Evolutionary conservation across 2,888 invertebrate species (phyloP).

Genomic region (Euzophera pinguis): DNA sequence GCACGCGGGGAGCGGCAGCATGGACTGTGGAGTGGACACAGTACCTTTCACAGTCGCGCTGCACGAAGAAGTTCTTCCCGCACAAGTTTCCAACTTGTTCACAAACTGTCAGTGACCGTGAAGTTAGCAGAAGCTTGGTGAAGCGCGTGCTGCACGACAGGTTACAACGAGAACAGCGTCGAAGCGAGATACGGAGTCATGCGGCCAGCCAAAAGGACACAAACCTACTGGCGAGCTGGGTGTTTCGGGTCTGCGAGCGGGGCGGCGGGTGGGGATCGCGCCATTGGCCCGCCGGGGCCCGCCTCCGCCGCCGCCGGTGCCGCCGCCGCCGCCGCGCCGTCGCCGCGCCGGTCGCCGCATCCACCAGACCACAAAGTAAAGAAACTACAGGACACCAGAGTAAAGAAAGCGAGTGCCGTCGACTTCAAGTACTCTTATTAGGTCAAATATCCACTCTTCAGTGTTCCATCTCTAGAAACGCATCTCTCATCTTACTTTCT

Average conservation of each 20-base stretch:
- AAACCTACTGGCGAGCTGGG: constrained; percentile 78
- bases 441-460: too few relatives aligned
- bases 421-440: neutral
- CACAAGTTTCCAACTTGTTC: constrained; percentile 56
- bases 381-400: neutral
- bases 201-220: constrained; percentile 81
- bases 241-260: constrained; percentile 56
- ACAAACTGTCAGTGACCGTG: constrained; percentile 50
- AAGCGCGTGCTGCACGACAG: constrained; percentile 73
- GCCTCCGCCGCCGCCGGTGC: constrained; percentile 61
- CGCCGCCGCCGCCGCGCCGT: constrained; percentile 44
- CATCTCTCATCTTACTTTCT: too few relatives aligned
- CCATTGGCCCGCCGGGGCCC: constrained; percentile 73
- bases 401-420: neutral
- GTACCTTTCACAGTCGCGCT: constrained; percentile 67
- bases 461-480: too few relatives aligned
- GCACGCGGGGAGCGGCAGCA: constrained; percentile 20
- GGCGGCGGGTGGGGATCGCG: constrained; percentile 64
- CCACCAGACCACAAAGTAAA: constrained; percentile 18
- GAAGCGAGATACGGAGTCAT: constrained; percentile 80
- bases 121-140: constrained; percentile 62
- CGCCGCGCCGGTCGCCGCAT: constrained; percentile 35
- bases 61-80: constrained; percentile 52
- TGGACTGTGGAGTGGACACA: constrained; percentile 34
- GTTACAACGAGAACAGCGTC: constrained; percentile 75